Evolutionary conservation across 2,113 vertebrate genomes (phyloP).

Genomic region (Myiopsitta monachus): DNA sequence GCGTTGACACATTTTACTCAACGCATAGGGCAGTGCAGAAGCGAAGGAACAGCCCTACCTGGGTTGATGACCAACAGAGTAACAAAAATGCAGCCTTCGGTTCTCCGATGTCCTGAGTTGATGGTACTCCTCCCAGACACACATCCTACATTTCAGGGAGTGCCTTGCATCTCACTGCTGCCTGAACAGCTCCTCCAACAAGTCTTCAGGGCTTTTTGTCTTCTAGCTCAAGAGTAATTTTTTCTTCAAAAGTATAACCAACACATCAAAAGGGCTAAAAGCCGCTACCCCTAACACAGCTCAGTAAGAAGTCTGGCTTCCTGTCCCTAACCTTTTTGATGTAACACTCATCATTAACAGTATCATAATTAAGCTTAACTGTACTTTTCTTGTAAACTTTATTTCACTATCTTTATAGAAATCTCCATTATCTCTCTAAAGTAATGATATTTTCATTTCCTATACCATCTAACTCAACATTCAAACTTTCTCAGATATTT

Average conservation of each 20-base stretch:
- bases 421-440: neutral
- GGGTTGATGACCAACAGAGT: neutral
- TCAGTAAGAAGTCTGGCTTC: neutral
- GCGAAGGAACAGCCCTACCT: neutral
- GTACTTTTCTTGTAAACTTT: neutral
- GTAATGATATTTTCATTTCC: neutral
- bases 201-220: neutral
- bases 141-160: neutral
- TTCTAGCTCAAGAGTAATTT: neutral
- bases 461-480: neutral
- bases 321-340: neutral
- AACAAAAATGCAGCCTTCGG: neutral
- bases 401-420: neutral
- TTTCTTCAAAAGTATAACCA: neutral
- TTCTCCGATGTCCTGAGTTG: neutral
- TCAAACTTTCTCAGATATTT: neutral
- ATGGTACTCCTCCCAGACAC: neutral
- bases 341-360: neutral
- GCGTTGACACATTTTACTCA: neutral
- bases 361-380: neutral
- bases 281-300: neutral
- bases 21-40: neutral
- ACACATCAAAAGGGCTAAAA: neutral
- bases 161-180: rapidly evolving
- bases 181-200: neutral